Percentiles rank a stretch among this genome's conserved stretches.
Evolutionary conservation across 2,797 vertebrate genomes (phyloP).

Genomic region (Acomys russatus): DNA sequence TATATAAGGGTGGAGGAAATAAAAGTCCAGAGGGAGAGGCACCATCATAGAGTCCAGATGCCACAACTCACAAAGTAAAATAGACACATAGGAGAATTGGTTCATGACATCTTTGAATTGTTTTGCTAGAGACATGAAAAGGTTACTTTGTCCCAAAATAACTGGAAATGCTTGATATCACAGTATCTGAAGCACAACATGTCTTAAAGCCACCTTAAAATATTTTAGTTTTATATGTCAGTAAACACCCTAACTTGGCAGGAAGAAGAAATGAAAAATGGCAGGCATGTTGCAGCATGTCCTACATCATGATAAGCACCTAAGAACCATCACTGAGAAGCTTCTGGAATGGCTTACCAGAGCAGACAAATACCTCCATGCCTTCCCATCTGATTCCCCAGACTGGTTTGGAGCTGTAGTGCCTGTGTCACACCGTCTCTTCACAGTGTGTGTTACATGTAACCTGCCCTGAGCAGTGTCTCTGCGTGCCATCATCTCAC

Average conservation of each 20-base stretch:
- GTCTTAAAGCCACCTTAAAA: neutral
- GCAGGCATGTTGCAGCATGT: neutral
- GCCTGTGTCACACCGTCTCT: slow-evolving; percentile 37
- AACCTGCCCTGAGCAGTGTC: neutral
- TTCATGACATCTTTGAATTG: slow-evolving; percentile 54
- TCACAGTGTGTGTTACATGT: slow-evolving; percentile 26
- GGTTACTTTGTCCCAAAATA: slow-evolving; percentile 11
- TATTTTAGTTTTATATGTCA: slow-evolving; percentile 30
- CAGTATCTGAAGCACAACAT: neutral
- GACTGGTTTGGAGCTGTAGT: slow-evolving; percentile 77
- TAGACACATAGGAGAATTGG: neutral
- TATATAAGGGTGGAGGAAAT: too few species aligned
- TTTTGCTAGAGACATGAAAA: neutral
- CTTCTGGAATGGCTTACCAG: slow-evolving; percentile 55
- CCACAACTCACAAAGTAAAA: neutral
- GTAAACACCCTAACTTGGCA: neutral
- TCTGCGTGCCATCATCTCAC: neutral
- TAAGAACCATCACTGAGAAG: slow-evolving; percentile 73
- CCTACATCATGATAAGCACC: slow-evolving; percentile 11
- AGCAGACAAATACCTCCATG: slow-evolving; percentile 78
- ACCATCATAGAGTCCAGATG: neutral
- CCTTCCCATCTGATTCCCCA: slow-evolving; percentile 72
- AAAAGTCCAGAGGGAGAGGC: too few species aligned
- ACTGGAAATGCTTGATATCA: neutral
- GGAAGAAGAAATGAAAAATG: slow-evolving; percentile 56